Percentiles rank a stretch among this genome's conserved stretches.
These are phyloP conservation scores for Hermaeophaga mercurialis DNA, from an alignment of 2,888 invertebrate species.

Conservation along the genomic window DNA sequence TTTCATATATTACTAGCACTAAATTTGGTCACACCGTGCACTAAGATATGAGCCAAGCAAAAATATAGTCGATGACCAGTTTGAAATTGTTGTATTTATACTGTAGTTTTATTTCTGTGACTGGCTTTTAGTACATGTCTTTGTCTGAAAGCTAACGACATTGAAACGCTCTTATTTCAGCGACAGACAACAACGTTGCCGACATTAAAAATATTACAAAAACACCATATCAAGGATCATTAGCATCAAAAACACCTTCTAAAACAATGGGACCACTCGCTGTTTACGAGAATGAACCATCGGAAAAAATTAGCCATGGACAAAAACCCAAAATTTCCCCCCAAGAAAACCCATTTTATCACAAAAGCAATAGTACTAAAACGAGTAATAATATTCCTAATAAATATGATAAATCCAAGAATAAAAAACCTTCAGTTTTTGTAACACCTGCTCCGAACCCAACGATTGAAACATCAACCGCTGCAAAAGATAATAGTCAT, in stretches of 20 bases:
- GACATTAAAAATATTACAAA: conserved; percentile 40
- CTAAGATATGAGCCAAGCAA: too few relatives aligned
- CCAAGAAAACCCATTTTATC: conserved; percentile 47
- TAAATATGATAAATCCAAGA: conserved; percentile 48
- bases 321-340: conserved; percentile 33
- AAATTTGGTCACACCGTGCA: too few relatives aligned
- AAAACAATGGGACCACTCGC: conserved; percentile 53
- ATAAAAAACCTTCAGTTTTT: conserved; percentile 37
- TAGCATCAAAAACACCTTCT: conserved; percentile 47
- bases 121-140: conserved; percentile 15
- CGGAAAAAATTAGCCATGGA: conserved; percentile 31
- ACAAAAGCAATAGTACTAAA: conserved; percentile 29
- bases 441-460: conserved; percentile 41
- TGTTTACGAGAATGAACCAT: conserved; percentile 50
- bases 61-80: too few relatives aligned
- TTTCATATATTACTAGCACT: too few relatives aligned
- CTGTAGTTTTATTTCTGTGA: too few relatives aligned
- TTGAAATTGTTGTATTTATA: too few relatives aligned
- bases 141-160: conserved; percentile 29
- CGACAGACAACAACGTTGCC: conserved; percentile 39
- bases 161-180: conserved; percentile 45
- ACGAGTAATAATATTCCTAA: conserved; percentile 51
- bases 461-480: conserved; percentile 21
- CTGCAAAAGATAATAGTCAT: conserved; percentile 28
- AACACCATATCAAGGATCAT: conserved; percentile 30